Percentiles rank a stretch among this genome's conserved stretches.
phyloP scores from a whole-genome alignment of 2,888 invertebrate genomes.

The Drosophila neonasuta region DNA sequence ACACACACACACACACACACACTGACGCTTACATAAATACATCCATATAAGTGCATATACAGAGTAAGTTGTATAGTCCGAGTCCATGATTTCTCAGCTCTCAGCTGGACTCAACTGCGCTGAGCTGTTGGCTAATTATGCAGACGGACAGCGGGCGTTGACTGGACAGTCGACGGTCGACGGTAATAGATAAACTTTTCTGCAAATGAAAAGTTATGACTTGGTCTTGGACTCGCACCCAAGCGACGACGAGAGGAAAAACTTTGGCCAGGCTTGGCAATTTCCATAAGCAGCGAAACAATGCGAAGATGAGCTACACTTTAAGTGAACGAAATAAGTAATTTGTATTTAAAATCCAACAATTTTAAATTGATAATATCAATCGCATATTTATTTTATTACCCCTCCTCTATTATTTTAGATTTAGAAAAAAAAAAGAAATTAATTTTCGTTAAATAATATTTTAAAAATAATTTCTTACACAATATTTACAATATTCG shows the following conservation, averaged over 20 bases:
- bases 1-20: conserved; percentile 10
- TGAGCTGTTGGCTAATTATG: conserved; percentile 41
- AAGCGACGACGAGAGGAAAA: conserved; percentile 22
- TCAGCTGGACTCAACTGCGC: conserved; percentile 7
- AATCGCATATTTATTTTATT: no score
- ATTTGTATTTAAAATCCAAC: no score
- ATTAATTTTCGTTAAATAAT: no score
- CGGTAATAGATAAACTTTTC: conserved; percentile 42
- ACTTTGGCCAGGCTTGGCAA: conserved; percentile 24
- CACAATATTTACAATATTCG: no score
- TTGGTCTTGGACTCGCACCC: neutral
- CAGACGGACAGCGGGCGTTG: conserved; percentile 17
- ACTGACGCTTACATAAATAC: conserved; percentile 6
- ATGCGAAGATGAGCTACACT: neutral
- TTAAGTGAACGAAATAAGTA: neutral
- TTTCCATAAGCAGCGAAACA: neutral
- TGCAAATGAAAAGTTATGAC: conserved; percentile 48
- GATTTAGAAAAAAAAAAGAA: no score
- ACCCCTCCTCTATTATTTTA: no score
- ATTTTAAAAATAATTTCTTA: no score
- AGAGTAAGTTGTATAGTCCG: conserved; percentile 11
- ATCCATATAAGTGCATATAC: neutral
- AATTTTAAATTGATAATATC: no score
- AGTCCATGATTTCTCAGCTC: conserved; percentile 21
- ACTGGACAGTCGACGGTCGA: neutral